Conservation (phyloP, 1,140 invertebrate species). For the Ganaspis sp. region DNA sequence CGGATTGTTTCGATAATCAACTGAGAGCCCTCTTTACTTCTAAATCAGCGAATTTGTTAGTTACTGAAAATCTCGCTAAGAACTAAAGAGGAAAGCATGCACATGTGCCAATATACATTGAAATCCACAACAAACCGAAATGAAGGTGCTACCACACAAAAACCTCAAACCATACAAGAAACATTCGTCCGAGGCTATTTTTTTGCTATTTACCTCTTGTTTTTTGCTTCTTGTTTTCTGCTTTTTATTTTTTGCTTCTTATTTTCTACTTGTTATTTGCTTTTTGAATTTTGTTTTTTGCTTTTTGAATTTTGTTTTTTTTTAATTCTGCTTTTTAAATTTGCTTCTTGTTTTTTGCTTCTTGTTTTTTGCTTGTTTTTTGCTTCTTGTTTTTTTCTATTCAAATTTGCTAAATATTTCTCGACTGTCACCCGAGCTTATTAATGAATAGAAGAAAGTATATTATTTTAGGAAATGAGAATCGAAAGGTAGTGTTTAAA, state of each 20-base stretch:
- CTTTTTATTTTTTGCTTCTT: no score
- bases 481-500: conserved; percentile 32
- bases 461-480: conserved; percentile 16
- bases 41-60: background rate
- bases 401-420: background rate
- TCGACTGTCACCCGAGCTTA: conserved; percentile 54
- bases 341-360: no score
- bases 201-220: background rate
- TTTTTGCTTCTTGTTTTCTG: no score
- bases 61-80: background rate
- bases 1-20: background rate
- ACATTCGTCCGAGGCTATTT: conserved; percentile 15
- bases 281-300: no score
- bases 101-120: conserved; percentile 37
- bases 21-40: background rate
- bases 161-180: conserved; percentile 34
- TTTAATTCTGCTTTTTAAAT: background rate
- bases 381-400: no score
- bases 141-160: conserved; percentile 63
- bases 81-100: conserved; percentile 38
- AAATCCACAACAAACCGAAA: conserved; percentile 62
- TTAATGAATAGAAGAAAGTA: background rate
- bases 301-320: background rate
- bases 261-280: no score
- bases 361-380: no score